Conservation (phyloP, 92 coral and sea anemone genomes). For the Zoanthus solanderi region DNA sequence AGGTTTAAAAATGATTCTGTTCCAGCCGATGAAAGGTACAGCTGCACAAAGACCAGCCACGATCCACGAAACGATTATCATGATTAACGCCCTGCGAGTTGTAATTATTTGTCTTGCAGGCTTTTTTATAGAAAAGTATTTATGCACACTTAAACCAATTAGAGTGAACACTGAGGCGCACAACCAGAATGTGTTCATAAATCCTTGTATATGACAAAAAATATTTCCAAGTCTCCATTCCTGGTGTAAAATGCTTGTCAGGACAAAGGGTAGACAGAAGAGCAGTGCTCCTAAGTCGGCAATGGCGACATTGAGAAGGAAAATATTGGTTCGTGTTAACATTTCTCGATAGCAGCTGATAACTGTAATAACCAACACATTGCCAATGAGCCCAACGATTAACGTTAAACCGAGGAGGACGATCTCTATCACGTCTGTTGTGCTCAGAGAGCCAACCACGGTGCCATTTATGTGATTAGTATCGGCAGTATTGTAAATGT, state of each 20-base stretch:
- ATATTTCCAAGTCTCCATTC: slow-evolving; percentile 67
- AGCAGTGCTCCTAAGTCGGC: slow-evolving; percentile 63
- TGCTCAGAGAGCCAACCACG: slow-evolving; percentile 14
- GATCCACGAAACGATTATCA: slow-evolving; percentile 65
- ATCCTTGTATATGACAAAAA: slow-evolving; percentile 80
- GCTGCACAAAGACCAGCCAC: slow-evolving; percentile 62
- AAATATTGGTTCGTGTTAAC: slow-evolving; percentile 86
- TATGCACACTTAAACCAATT: slow-evolving; percentile 79
- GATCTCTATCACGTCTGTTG: slow-evolving; percentile 55
- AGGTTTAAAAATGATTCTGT: slow-evolving; percentile 51
- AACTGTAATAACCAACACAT: slow-evolving; percentile 67
- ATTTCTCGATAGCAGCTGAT: slow-evolving; percentile 71
- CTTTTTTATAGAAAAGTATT: slow-evolving; percentile 79
- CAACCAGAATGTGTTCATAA: slow-evolving; percentile 78
- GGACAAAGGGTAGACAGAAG: slow-evolving; percentile 69
- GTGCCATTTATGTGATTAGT: slow-evolving; percentile 6
- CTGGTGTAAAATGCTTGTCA: slow-evolving; percentile 61
- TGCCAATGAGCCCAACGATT: slow-evolving; percentile 69
- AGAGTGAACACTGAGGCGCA: slow-evolving; percentile 77
- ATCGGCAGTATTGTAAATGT: neutral
- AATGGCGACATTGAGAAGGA: slow-evolving; percentile 73
- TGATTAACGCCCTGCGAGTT: slow-evolving; percentile 57
- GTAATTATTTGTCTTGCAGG: slow-evolving; percentile 84
- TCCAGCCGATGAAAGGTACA: slow-evolving; percentile 84
- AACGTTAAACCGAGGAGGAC: slow-evolving; percentile 57